Conservation (phyloP, 2,888 invertebrate species). For the Halictus quadricinctus region DNA sequence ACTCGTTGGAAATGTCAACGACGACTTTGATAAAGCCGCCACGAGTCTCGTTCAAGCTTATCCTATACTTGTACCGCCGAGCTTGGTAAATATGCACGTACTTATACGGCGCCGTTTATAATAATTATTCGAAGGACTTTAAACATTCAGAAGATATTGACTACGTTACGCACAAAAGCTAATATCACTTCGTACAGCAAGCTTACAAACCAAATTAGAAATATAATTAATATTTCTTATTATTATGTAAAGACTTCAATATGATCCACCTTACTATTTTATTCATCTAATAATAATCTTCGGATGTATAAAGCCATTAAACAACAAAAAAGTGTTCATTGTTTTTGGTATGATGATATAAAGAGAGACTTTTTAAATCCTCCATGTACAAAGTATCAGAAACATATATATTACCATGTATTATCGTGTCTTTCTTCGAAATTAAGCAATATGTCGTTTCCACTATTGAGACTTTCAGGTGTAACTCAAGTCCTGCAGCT, state of each 20-base stretch:
- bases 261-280: background rate
- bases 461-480: background rate
- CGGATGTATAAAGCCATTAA: background rate
- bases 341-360: background rate
- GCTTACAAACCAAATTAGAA: background rate
- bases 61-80: constrained; percentile 35
- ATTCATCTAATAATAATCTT: background rate
- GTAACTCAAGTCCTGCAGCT: background rate
- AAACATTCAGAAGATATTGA: background rate
- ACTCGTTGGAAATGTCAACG: background rate
- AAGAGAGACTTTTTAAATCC: background rate
- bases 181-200: background rate
- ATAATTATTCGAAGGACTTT: background rate
- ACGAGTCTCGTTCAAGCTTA: constrained; percentile 26
- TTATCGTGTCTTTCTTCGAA: background rate
- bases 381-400: background rate
- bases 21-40: constrained; percentile 21
- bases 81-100: constrained; percentile 32
- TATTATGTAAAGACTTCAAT: background rate
- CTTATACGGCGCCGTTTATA: background rate
- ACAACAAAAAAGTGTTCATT: background rate
- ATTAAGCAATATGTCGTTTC: background rate
- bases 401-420: background rate
- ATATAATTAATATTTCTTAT: background rate
- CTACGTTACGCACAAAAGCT: background rate